phyloP scores from a whole-genome alignment of 1,140 invertebrate genomes.

The Polypedilum vanderplanki region DNA sequence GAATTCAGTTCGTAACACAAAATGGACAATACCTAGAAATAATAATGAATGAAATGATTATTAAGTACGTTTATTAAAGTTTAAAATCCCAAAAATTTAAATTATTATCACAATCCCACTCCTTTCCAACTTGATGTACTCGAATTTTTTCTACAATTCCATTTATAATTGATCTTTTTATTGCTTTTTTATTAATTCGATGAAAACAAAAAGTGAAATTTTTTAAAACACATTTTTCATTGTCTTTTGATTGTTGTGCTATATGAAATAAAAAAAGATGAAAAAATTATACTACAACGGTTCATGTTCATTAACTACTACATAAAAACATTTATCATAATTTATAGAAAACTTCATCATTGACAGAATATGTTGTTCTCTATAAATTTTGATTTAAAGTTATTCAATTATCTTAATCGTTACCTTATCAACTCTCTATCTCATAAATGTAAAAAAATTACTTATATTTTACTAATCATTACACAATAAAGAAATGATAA shows the following conservation, averaged over 20 bases:
- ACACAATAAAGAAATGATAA: not conserved
- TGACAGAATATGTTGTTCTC: not conserved
- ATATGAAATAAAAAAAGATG: not conserved
- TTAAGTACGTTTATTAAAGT: not conserved
- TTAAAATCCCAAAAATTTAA: not conserved
- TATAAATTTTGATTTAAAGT: not conserved
- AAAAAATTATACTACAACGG: not conserved
- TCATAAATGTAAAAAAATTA: slow-evolving; percentile 23
- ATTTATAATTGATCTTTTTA: not conserved
- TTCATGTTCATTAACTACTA: not conserved
- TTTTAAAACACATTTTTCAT: not conserved
- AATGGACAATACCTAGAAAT: slow-evolving; percentile 25
- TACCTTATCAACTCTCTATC: slow-evolving; percentile 29
- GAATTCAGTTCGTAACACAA: slow-evolving; percentile 23
- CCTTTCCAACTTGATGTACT: not conserved
- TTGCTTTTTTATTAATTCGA: not conserved
- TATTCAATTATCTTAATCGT: not conserved
- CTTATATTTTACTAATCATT: slow-evolving; percentile 7
- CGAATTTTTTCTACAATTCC: not conserved
- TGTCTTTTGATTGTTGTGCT: slow-evolving; percentile 12
- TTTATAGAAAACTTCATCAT: not conserved
- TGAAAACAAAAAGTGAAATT: not conserved
- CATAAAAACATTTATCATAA: not conserved
- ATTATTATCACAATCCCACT: not conserved
- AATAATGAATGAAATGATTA: not conserved